Percentiles rank a stretch among this genome's conserved stretches.
These are phyloP conservation scores for Epinephelus awoara DNA, from an alignment of 2,797 vertebrate species.

Conservation along the genomic window DNA sequence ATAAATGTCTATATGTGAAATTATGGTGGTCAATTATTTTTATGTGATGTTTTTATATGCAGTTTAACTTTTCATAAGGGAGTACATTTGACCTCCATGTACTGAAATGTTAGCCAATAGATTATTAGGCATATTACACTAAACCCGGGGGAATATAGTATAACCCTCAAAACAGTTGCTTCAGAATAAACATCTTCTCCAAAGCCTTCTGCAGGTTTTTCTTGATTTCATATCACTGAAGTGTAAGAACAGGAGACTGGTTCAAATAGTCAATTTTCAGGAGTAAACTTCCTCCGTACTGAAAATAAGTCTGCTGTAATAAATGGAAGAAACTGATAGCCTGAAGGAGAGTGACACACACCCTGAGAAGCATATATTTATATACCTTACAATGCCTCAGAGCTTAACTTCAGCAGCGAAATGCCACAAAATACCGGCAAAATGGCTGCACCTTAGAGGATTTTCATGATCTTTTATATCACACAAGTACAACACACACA, in stretches of 20 bases:
- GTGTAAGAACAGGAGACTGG: neutral
- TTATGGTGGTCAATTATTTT: neutral
- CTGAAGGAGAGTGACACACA: constrained; percentile 12
- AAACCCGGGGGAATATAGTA: neutral
- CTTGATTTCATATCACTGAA: constrained; percentile 3
- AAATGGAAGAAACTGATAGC: constrained; percentile 14
- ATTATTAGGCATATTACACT: neutral
- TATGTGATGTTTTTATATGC: neutral
- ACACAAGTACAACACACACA: constrained; percentile 14
- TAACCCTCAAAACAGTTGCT: neutral
- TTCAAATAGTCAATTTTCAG: constrained; percentile 28
- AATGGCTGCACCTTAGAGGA: constrained; percentile 43
- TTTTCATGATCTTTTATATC: constrained; percentile 50
- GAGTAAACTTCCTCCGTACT: constrained; percentile 18
- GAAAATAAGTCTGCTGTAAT: constrained; percentile 19
- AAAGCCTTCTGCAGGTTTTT: neutral
- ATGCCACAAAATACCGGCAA: constrained; percentile 50
- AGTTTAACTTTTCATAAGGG: neutral
- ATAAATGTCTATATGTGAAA: neutral
- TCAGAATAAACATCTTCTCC: neutral
- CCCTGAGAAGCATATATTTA: neutral
- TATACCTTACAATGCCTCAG: constrained; percentile 2
- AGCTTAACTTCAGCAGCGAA: constrained; percentile 39
- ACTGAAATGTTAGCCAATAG: neutral
- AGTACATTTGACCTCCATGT: neutral